A percentile compares a stretch with the other conserved stretches of the same genome.
phyloP scores from a whole-genome alignment of 2,888 invertebrate species.

The Blomia tropicalis region DNA sequence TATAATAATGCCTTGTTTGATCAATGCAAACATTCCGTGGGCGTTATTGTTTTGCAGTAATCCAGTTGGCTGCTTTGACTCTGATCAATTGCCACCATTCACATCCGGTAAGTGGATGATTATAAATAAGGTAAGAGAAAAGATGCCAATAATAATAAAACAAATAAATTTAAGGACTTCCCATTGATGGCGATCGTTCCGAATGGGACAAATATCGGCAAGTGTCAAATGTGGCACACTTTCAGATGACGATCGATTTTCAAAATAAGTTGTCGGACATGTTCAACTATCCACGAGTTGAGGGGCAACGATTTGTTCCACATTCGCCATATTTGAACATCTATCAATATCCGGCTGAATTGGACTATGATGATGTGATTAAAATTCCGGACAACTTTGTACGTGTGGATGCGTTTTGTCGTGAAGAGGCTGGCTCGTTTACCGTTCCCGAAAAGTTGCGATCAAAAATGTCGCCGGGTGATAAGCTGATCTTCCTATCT shows the following conservation, averaged over 20 bases:
- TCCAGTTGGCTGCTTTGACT: conserved; percentile 11
- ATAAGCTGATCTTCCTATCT: conserved; percentile 19
- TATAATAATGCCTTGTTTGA: background rate
- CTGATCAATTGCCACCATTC: background rate
- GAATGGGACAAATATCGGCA: background rate
- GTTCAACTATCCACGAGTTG: background rate
- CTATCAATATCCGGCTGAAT: conserved; percentile 4
- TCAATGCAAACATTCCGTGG: background rate
- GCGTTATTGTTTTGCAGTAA: conserved; percentile 3
- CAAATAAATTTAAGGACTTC: background rate
- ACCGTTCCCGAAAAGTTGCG: conserved; percentile 7
- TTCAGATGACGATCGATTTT: background rate
- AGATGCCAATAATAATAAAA: background rate
- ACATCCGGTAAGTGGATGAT: background rate
- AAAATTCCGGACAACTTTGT: background rate
- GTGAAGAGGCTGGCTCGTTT: conserved; percentile 1
- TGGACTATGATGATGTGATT: conserved; percentile 1
- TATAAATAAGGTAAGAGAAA: background rate
- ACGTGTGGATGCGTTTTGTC: conserved; percentile 9
- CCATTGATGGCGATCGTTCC: background rate
- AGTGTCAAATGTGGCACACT: background rate
- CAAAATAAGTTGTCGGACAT: background rate
- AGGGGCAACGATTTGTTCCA: background rate
- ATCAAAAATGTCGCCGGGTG: background rate
- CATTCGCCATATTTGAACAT: conserved; percentile 1